Conservation (phyloP, 2,888 invertebrate genomes). For the Heliconius ethilla region DNA sequence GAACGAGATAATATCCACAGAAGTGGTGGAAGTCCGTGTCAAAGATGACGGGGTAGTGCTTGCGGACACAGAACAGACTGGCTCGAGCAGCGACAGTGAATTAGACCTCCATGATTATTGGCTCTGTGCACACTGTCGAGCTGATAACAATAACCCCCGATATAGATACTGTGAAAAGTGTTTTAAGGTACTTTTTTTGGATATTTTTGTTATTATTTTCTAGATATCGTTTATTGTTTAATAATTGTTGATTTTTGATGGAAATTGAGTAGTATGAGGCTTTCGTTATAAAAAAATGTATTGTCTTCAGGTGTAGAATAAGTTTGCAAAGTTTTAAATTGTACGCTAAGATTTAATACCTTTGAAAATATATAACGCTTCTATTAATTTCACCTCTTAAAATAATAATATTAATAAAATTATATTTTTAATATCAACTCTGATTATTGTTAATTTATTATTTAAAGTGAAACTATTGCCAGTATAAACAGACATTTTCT, state of each 20-base stretch:
- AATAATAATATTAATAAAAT: no score
- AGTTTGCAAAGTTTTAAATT: no score
- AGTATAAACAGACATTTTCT: no score
- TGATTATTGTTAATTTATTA: no score
- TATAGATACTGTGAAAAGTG: constrained; percentile 75
- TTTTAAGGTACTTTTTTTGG: constrained; percentile 33
- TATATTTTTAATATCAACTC: no score
- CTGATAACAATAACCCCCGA: constrained; percentile 83
- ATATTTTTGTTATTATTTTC: not conserved
- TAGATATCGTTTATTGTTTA: not conserved
- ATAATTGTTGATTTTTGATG: not conserved
- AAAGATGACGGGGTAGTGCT: constrained; percentile 68
- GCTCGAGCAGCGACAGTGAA: constrained; percentile 74
- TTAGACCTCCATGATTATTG: constrained; percentile 83
- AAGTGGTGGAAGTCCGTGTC: constrained; percentile 67
- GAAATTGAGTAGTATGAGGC: no score
- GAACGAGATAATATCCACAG: constrained; percentile 71
- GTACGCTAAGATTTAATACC: not conserved
- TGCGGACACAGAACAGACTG: constrained; percentile 73
- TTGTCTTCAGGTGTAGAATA: no score
- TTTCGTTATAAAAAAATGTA: no score
- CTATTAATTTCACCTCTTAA: no score
- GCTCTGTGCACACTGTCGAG: constrained; percentile 85
- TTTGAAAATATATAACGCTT: not conserved
- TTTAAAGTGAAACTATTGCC: no score